Base-by-base conservation (phyloP, 2,888 invertebrate species). In the Cephus pygmeus region DNA sequence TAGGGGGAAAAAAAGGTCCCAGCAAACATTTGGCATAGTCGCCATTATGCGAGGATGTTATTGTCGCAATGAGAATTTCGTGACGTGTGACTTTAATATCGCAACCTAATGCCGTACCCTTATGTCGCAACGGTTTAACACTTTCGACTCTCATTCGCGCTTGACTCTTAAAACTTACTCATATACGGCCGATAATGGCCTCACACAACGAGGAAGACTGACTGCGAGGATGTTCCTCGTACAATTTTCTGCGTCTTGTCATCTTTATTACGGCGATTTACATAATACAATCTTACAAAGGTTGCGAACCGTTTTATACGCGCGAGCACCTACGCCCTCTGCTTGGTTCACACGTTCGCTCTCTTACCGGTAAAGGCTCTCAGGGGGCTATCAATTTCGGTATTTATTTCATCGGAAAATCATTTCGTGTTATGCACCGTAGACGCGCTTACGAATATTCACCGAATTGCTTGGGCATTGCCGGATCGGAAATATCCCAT, bases 231-330 rank as follows among this genome's bases (percentile, higher is more conserved):
- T 34, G 71, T 71, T 34, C 34, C 71, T 33, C 71, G 71, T 71
- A 33, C 9, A 36, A 74, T 74, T 74, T 74, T 74, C 74, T 74
- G 34, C 74, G 69, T 56, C 73, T 56, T 79, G 81, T 80, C 80
- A 82, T 83, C 78, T 85, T 85, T 85, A 84, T 83, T 80, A 81
- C 82, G 68, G 35, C 77, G 69, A 85, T 86, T 86, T 81, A 81
- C 84, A 85, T 85, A 85, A 85, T 80, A 83, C 82, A 85, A 83
- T 84, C 83, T 85, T 83, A 75, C 75, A 69, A 76, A 69, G 76
- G 36, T 74, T 36, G 74, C 74, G 34, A 74, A 36, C 34, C 74
- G 34, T 36, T 36, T 74, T 74, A 74, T 74, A 74, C 74, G 56
- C 56, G 74, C 74, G n/a, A 35, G 74, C 74, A 74, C 74, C 74